Conservation (phyloP, 2,797 vertebrate genomes). For the Enteromius trimaculatus region DNA sequence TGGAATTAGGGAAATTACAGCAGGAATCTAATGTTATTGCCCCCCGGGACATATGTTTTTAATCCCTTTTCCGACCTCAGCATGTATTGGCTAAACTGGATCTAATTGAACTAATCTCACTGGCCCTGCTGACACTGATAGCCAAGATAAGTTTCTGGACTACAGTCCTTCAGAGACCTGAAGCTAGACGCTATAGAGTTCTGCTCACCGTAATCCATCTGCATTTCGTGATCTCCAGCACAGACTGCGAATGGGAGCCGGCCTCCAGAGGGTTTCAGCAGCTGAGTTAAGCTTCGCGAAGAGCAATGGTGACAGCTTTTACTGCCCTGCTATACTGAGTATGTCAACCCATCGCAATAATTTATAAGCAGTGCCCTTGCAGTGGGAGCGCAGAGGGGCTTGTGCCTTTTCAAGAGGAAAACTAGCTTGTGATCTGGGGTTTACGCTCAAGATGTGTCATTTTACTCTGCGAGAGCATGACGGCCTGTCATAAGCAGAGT, state of each 20-base stretch:
- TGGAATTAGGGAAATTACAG: constrained; percentile 43
- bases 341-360: constrained; percentile 49
- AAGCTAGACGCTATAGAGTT: neutral
- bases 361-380: constrained; percentile 54
- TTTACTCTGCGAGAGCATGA: neutral
- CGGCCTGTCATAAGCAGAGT: neutral
- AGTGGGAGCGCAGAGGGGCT: constrained; percentile 39
- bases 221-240: constrained; percentile 30
- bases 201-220: constrained; percentile 27
- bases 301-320: constrained; percentile 54
- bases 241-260: constrained; percentile 34
- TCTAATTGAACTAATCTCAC: constrained; percentile 75
- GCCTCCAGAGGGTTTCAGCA: constrained; percentile 42
- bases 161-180: constrained; percentile 53
- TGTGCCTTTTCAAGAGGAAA: constrained; percentile 46
- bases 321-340: constrained; percentile 53
- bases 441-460: constrained; percentile 23
- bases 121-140: constrained; percentile 64
- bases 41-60: constrained; percentile 36
- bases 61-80: constrained; percentile 55
- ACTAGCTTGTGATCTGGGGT: constrained; percentile 38
- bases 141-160: constrained; percentile 67
- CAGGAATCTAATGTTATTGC: constrained; percentile 39
- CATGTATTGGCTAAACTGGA: constrained; percentile 63
- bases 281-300: constrained; percentile 54